A percentile compares a stretch with the other conserved stretches of the same genome.
These are phyloP conservation scores for Fopius arisanus DNA, from an alignment of 1,140 invertebrate genomes.

Conservation along the genomic window DNA sequence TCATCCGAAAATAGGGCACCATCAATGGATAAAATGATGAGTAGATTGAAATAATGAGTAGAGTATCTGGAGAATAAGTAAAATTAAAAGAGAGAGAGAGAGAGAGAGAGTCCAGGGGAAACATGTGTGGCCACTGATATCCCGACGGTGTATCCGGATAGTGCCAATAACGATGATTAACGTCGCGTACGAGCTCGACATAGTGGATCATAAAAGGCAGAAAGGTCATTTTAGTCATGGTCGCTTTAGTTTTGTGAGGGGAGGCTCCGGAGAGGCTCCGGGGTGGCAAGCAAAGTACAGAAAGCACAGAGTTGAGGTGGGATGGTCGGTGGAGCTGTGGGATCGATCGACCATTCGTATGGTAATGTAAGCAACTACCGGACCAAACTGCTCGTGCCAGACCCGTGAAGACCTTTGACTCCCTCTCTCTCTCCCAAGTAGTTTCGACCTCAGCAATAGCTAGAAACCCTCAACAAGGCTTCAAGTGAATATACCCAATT, in stretches of 20 bases:
- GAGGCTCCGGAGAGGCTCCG: background rate
- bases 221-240: slow-evolving; percentile 23
- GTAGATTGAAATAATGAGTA: background rate
- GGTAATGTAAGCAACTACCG: slow-evolving; percentile 44
- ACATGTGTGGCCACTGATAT: background rate
- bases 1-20: background rate
- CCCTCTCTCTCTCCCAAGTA: slow-evolving; percentile 6
- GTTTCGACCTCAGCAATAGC: slow-evolving; percentile 16
- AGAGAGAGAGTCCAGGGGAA: background rate
- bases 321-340: slow-evolving; percentile 28
- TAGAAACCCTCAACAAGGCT: slow-evolving; percentile 21
- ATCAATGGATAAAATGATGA: background rate
- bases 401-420: slow-evolving; percentile 30
- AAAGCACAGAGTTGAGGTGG: slow-evolving; percentile 15
- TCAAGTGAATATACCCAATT: background rate
- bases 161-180: slow-evolving; percentile 60
- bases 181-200: slow-evolving; percentile 37
- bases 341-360: slow-evolving; percentile 43
- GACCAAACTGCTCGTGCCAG: slow-evolving; percentile 35
- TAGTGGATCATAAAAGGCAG: slow-evolving; percentile 27
- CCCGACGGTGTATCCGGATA: slow-evolving; percentile 31
- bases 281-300: background rate
- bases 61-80: background rate
- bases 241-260: slow-evolving; percentile 12
- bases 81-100: background rate